Evolutionary conservation across 2,797 vertebrate genomes (phyloP).

Genomic region (Gobio occitaniae): DNA sequence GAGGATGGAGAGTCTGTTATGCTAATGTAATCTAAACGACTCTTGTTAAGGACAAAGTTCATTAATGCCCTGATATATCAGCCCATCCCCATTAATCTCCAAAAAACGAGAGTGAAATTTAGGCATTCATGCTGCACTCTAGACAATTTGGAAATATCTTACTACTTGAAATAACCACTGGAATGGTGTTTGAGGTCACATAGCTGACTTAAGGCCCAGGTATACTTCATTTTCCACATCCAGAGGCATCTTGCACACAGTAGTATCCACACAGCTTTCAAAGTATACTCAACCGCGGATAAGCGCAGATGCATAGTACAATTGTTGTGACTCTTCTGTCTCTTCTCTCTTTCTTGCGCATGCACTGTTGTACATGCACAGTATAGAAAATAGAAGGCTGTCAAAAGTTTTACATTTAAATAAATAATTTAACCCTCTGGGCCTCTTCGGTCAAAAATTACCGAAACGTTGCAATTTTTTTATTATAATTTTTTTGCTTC

Average conservation of each 20-base stretch:
- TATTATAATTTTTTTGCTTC: no score
- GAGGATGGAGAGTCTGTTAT: slow-evolving; percentile 37
- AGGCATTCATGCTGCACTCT: not conserved
- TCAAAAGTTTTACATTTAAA: not conserved
- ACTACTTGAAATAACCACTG: not conserved
- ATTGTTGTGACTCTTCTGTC: no score
- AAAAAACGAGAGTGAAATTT: not conserved
- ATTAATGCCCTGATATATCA: slow-evolving; percentile 39
- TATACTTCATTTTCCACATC: no score
- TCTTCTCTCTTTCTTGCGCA: no score
- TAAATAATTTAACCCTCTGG: no score
- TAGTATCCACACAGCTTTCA: no score
- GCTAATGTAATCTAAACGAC: slow-evolving; percentile 43
- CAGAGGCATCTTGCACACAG: no score
- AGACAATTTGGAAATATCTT: not conserved
- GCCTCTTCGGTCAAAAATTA: no score
- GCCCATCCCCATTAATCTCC: slow-evolving; percentile 17
- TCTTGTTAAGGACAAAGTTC: slow-evolving; percentile 44
- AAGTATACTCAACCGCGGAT: no score
- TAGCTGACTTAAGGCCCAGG: not conserved
- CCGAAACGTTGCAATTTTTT: no score
- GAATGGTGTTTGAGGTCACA: not conserved
- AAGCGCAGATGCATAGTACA: no score
- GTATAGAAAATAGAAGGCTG: not conserved
- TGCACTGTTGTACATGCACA: no score